Conservation (phyloP, 2,113 vertebrate genomes). For the Tragulus kanchil region DNA sequence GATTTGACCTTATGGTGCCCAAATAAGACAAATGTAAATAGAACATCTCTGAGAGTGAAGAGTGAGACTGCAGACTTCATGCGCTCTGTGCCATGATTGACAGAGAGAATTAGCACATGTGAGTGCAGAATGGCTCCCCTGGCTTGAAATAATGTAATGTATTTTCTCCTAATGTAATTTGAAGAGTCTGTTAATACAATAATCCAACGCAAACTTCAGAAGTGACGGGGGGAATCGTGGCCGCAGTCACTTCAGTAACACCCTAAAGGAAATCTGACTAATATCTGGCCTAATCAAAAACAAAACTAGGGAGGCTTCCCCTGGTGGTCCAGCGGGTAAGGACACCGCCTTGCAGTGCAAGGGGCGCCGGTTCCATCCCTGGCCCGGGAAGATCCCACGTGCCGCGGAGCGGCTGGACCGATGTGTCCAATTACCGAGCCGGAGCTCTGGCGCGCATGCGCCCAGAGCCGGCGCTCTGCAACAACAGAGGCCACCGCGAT, state of each 20-base stretch:
- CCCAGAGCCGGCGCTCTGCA: no score
- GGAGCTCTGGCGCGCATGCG: no score
- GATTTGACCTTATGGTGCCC: background rate
- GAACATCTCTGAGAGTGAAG: background rate
- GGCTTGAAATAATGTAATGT: background rate
- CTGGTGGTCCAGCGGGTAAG: background rate
- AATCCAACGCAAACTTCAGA: conserved; percentile 63
- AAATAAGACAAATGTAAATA: conserved; percentile 28
- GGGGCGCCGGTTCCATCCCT: background rate
- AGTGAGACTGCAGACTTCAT: background rate
- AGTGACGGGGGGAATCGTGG: background rate
- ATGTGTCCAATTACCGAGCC: no score
- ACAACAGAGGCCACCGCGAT: no score
- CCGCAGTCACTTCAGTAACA: background rate
- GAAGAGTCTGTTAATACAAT: conserved; percentile 71
- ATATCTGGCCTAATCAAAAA: background rate
- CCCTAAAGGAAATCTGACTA: background rate
- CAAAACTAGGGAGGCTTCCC: background rate
- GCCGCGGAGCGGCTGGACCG: background rate
- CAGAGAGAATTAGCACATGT: conserved; percentile 58
- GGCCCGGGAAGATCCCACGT: background rate
- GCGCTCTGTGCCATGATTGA: conserved; percentile 47
- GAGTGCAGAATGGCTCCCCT: conserved; percentile 47
- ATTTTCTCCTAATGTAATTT: conserved; percentile 58
- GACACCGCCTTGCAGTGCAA: background rate